These are phyloP conservation scores for Ranitomeya imitator DNA, from an alignment of 2,113 vertebrate species.

Conservation along the genomic window DNA sequence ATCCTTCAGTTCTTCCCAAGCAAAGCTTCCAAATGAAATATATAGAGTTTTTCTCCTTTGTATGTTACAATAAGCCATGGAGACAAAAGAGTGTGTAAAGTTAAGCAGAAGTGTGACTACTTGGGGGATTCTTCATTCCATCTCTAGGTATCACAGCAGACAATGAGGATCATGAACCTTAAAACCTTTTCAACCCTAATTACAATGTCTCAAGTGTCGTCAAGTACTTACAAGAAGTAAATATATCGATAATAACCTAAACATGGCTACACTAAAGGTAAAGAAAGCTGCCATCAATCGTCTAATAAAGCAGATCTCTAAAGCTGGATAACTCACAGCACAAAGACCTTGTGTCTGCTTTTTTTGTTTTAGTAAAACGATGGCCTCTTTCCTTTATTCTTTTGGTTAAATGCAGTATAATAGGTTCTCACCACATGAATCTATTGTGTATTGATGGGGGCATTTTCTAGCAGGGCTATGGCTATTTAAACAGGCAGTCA, in stretches of 20 bases:
- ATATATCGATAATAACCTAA: constrained; percentile 63
- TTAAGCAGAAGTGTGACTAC: constrained; percentile 10
- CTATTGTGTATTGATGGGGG: constrained; percentile 75
- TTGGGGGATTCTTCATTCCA: background rate
- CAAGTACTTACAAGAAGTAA: constrained; percentile 38
- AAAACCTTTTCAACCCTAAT: constrained; percentile 52
- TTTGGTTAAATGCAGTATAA: constrained; percentile 77
- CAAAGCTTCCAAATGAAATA: background rate
- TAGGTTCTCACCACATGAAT: constrained; percentile 78
- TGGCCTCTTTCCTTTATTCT: constrained; percentile 69
- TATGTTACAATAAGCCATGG: background rate
- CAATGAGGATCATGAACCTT: constrained; percentile 17
- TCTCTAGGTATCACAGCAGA: background rate
- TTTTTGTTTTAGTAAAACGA: constrained; percentile 77
- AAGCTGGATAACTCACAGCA: constrained; percentile 75
- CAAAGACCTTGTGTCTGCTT: constrained; percentile 76
- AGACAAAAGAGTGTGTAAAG: background rate
- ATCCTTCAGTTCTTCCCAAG: background rate
- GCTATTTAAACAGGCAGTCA: constrained; percentile 84
- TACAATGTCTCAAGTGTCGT: constrained; percentile 23
- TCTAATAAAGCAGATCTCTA: constrained; percentile 68
- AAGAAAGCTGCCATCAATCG: constrained; percentile 61
- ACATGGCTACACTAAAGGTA: constrained; percentile 62
- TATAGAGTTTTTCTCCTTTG: background rate
- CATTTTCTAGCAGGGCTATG: constrained; percentile 72